A percentile compares a stretch with the other conserved stretches of the same genome.
These are phyloP conservation scores for Crossocerus cetratus DNA, from an alignment of 2,888 invertebrate species.

Conservation along the genomic window DNA sequence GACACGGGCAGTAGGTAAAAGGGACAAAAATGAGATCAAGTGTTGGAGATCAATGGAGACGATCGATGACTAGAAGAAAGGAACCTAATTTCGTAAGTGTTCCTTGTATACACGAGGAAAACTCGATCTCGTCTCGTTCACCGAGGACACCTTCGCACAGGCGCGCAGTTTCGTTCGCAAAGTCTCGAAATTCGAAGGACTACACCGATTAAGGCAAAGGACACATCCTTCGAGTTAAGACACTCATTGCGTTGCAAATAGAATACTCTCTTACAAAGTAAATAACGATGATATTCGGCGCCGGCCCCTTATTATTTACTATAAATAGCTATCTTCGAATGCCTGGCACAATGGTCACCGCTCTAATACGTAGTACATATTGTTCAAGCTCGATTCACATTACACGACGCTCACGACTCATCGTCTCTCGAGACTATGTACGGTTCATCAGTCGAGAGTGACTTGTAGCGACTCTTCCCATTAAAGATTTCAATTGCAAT, in stretches of 20 bases:
- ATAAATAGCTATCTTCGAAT: conserved; percentile 5
- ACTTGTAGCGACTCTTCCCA: too few species aligned
- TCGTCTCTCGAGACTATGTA: too few species aligned
- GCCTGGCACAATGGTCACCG: not conserved
- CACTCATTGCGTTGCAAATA: conserved; percentile 54
- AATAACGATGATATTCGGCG: conserved; percentile 68
- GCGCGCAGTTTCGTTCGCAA: too few species aligned
- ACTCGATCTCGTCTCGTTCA: too few species aligned
- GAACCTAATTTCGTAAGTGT: conserved; percentile 61
- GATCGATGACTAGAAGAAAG: conserved; percentile 73
- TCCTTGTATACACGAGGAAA: conserved; percentile 17
- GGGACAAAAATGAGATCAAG: conserved; percentile 62
- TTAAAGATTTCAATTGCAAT: too few species aligned
- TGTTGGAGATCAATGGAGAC: conserved; percentile 64
- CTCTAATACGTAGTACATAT: not conserved
- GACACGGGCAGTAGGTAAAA: not conserved
- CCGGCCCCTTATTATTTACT: conserved; percentile 48
- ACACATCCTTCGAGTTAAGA: too few species aligned
- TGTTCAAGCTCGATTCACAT: not conserved
- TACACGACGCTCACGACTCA: too few species aligned
- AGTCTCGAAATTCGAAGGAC: too few species aligned
- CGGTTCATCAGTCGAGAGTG: too few species aligned
- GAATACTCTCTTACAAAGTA: conserved; percentile 73
- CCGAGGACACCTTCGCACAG: too few species aligned
- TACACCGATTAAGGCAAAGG: not conserved